Percentiles rank a stretch among this genome's conserved stretches.
phyloP scores from a whole-genome alignment of 1,140 invertebrate species.

The Drosophila rhopaloa region DNA sequence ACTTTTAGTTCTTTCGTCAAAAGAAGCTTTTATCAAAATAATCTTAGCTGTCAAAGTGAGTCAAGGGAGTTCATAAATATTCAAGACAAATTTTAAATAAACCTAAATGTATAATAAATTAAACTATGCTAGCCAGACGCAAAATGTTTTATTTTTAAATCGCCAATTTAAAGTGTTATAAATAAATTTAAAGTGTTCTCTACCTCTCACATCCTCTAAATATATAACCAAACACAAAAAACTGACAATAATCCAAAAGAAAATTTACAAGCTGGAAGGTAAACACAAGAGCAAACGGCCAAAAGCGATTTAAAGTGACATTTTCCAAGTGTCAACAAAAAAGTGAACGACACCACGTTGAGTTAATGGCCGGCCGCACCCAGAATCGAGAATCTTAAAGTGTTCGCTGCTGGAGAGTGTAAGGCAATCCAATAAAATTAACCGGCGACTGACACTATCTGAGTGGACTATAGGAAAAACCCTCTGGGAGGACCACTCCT shows the following conservation, averaged over 20 bases:
- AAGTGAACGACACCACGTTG: constrained; percentile 41
- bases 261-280: constrained; percentile 23
- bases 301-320: constrained; percentile 41
- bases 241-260: constrained; percentile 45
- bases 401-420: constrained; percentile 70
- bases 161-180: constrained; percentile 19
- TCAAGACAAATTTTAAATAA: constrained; percentile 29
- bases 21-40: constrained; percentile 12
- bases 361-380: constrained; percentile 55
- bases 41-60: constrained; percentile 10
- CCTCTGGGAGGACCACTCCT: background rate
- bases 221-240: constrained; percentile 19
- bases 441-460: constrained; percentile 61
- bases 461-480: background rate
- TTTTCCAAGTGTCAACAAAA: constrained; percentile 26
- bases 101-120: constrained; percentile 24
- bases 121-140: constrained; percentile 9
- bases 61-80: constrained; percentile 19
- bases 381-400: constrained; percentile 47
- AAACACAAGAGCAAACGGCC: constrained; percentile 14
- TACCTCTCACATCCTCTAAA: background rate
- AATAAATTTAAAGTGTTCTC: constrained; percentile 9
- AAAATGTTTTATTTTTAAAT: constrained; percentile 25
- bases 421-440: constrained; percentile 75
- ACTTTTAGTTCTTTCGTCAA: background rate